These are phyloP conservation scores for Galeopterus variegatus DNA, from an alignment of 2,113 vertebrate species.

Conservation along the genomic window DNA sequence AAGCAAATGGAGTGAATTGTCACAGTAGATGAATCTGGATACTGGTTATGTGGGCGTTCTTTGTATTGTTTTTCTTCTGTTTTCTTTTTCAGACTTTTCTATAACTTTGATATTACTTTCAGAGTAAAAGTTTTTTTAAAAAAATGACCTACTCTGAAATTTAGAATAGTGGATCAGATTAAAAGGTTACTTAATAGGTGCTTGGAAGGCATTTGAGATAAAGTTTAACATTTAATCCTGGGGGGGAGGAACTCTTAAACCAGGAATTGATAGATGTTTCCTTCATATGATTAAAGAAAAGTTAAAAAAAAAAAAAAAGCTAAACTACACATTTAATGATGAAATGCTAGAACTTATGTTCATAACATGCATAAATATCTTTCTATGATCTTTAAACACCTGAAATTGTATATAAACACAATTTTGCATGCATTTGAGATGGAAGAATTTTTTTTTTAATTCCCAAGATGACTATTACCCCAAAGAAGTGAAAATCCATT, in stretches of 20 bases:
- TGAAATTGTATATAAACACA: background rate
- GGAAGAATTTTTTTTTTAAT: background rate
- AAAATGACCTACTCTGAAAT: slow-evolving; percentile 28
- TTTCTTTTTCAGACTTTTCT: background rate
- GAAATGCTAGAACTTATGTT: background rate
- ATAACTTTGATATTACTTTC: slow-evolving; percentile 35
- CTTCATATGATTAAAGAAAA: background rate
- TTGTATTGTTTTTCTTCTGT: slow-evolving; percentile 6
- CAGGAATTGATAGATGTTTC: background rate
- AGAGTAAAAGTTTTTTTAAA: background rate
- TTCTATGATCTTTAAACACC: background rate
- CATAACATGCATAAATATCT: background rate
- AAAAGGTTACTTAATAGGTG: slow-evolving; percentile 25
- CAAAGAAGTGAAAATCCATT: background rate
- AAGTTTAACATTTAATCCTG: slow-evolving; percentile 20
- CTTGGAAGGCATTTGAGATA: background rate
- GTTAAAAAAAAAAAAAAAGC: background rate
- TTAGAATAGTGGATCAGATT: slow-evolving; percentile 23
- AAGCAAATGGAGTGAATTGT: background rate
- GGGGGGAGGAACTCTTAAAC: background rate
- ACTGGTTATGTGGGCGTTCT: background rate
- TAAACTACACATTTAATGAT: background rate
- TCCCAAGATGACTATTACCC: slow-evolving; percentile 2
- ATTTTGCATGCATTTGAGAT: background rate
- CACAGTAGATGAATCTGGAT: background rate